Percentiles rank a stretch among this genome's conserved stretches.
phyloP scores from a whole-genome alignment of 2,113 vertebrate species.

The Pluvianellus socialis region DNA sequence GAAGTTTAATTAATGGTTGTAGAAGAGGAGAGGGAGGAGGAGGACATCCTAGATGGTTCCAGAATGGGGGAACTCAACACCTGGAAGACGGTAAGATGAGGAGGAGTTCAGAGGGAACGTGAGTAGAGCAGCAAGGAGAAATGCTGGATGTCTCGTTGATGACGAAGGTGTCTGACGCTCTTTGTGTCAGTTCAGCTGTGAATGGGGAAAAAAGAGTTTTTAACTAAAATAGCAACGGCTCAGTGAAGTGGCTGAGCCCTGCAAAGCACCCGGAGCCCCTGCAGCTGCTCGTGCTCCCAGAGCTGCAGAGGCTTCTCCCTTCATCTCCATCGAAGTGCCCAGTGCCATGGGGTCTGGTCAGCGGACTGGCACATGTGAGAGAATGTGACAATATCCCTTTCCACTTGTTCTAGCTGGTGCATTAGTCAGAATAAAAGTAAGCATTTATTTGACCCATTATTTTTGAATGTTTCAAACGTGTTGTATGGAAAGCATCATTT shows the following conservation, averaged over 20 bases:
- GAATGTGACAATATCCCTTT: not conserved
- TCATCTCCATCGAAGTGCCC: not conserved
- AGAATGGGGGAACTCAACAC: not conserved
- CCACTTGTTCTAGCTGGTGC: not conserved
- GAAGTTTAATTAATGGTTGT: not conserved
- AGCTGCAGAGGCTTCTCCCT: not conserved
- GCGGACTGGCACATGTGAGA: not conserved
- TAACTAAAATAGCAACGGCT: constrained; percentile 32
- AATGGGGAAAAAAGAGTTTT: not conserved
- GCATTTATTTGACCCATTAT: not conserved
- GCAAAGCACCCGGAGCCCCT: constrained; percentile 11
- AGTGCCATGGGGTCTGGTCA: not conserved
- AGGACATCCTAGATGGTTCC: not conserved
- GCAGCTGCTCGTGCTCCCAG: not conserved
- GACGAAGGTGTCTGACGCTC: not conserved
- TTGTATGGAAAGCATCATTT: not conserved
- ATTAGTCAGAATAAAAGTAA: not conserved
- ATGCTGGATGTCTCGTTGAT: not conserved
- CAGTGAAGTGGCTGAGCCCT: constrained; percentile 11
- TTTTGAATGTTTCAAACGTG: not conserved
- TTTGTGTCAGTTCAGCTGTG: constrained; percentile 32
- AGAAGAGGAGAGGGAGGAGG: not conserved
- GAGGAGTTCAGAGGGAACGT: not conserved
- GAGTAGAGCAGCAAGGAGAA: not conserved
- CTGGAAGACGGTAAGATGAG: not conserved